Base-by-base conservation (phyloP, 2,797 vertebrate species). In the Cetoscarus ocellatus region DNA sequence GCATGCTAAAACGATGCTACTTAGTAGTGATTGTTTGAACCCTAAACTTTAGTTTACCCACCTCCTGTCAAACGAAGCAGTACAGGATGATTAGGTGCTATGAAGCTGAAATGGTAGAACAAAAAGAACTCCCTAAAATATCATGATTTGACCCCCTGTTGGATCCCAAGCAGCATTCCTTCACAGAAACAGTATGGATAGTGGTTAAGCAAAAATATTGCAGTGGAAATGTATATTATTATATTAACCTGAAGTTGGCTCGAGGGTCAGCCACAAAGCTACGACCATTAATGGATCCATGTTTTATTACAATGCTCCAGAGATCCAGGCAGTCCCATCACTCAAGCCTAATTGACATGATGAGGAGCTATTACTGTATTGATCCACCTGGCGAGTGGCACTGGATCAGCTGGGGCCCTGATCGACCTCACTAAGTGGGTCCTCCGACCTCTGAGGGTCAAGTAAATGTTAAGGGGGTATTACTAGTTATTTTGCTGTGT, bases 281-380 rank as follows among this genome's bases (percentile, higher is more conserved):
- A 58, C 69, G 47, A 34, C 67, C 88, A 85, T 87, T 89, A 85
- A 84, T 83, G 68, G 68, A 85, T 80, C 71, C 39, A 58, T 75
- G 84, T 91, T 88, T 89, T 88, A 90, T 83, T 86, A 84, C 67
- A 39, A 79, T 13, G 65, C 84, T 79, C 14, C 17, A 57, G 76
- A 88, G 74, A 84, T 79, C 54, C 50, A 73, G 65, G 69, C 75
- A 57, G 78, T 72, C 83, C 79, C 79, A 94, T 94, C 84, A 77
- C 77, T 94, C 88, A 88, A 82, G 48, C 75, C 76, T 92, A 92
- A 94, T 84, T 93, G 91, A 94, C 91, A 82, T 87, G 86, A 92
- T 87, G 83, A 88, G 82, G 82, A 93, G 86, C 90, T 91, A 91
- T 93, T 93, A 88, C 88, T 58, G 73, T 91, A 94, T 93, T 93